Evolutionary conservation across 1,140 invertebrate genomes (phyloP).

Genomic region (Drosophila watanabei): DNA sequence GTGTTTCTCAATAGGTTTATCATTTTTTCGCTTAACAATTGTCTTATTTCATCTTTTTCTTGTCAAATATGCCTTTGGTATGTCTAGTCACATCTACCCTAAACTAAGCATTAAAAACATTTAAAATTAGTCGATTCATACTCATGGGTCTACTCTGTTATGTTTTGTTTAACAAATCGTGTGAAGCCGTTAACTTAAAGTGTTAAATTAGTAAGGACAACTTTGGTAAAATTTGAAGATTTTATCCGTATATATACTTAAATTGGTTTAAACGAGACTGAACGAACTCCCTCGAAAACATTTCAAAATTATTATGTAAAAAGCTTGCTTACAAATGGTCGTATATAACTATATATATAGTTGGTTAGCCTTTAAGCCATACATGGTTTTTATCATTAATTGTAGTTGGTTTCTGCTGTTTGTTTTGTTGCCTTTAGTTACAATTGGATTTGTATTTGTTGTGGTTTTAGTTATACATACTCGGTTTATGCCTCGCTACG

Average conservation of each 20-base stretch:
- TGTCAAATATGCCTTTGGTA: constrained; percentile 84
- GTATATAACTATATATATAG: constrained; percentile 34
- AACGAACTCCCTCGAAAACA: constrained; percentile 45
- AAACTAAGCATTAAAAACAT: constrained; percentile 73
- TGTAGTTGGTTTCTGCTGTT: constrained; percentile 62
- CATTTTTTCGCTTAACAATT: constrained; percentile 45
- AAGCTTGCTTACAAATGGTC: constrained; percentile 43
- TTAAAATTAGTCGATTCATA: constrained; percentile 55
- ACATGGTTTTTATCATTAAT: constrained; percentile 61
- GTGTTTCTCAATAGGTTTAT: constrained; percentile 36
- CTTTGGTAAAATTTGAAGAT: constrained; percentile 81
- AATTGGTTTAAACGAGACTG: constrained; percentile 49
- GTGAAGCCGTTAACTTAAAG: constrained; percentile 63
- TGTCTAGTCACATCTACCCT: constrained; percentile 78
- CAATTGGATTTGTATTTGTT: constrained; percentile 49
- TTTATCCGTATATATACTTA: constrained; percentile 57
- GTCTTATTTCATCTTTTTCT: constrained; percentile 30
- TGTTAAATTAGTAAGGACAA: constrained; percentile 83
- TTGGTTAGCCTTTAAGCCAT: constrained; percentile 52
- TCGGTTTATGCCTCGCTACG: constrained; percentile 56
- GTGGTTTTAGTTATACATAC: constrained; percentile 36
- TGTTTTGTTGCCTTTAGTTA: constrained; percentile 58
- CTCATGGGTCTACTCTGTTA: constrained; percentile 33
- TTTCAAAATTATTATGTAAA: constrained; percentile 37
- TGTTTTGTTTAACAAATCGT: constrained; percentile 67